Conservation (phyloP, 92 coral and sea anemone species). For the Porites evermanni region DNA sequence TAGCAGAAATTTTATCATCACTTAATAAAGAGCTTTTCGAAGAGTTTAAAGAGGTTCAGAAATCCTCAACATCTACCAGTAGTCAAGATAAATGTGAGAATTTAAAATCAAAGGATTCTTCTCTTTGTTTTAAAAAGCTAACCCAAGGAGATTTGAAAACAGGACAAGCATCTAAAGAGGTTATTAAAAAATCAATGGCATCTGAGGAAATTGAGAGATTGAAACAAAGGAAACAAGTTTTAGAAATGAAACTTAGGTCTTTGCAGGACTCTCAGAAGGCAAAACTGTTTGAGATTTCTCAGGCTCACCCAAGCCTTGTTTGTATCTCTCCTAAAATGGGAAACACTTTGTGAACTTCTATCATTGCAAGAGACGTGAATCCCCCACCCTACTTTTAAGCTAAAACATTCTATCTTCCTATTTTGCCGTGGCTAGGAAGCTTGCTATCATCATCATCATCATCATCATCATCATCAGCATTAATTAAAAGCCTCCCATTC, state of each 20-base stretch:
- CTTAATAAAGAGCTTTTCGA: slow-evolving; percentile 35
- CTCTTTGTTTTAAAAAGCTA: slow-evolving; percentile 21
- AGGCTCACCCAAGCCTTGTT: slow-evolving; percentile 61
- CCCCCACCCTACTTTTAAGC: too few species aligned
- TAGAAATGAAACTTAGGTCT: slow-evolving; percentile 36
- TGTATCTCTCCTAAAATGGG: slow-evolving; percentile 65
- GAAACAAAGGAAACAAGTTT: not conserved
- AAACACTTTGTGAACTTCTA: not conserved
- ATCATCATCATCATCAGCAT: too few species aligned
- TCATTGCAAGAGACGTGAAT: too few species aligned
- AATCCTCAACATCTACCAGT: not conserved
- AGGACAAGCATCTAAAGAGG: slow-evolving; percentile 18
- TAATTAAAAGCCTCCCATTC: too few species aligned
- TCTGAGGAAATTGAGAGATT: slow-evolving; percentile 47
- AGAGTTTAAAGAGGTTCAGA: slow-evolving; percentile 36
- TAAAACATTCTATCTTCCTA: too few species aligned
- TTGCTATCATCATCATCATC: too few species aligned
- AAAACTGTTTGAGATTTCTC: slow-evolving; percentile 57
- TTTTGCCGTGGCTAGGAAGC: too few species aligned
- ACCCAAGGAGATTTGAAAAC: not conserved
- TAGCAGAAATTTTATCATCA: slow-evolving; percentile 14
- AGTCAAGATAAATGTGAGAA: not conserved
- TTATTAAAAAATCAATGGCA: slow-evolving; percentile 14
- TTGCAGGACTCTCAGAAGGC: slow-evolving; percentile 38
- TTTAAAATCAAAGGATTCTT: not conserved